Conservation (phyloP, 2,888 invertebrate species). For the Drosophila helvetica region DNA sequence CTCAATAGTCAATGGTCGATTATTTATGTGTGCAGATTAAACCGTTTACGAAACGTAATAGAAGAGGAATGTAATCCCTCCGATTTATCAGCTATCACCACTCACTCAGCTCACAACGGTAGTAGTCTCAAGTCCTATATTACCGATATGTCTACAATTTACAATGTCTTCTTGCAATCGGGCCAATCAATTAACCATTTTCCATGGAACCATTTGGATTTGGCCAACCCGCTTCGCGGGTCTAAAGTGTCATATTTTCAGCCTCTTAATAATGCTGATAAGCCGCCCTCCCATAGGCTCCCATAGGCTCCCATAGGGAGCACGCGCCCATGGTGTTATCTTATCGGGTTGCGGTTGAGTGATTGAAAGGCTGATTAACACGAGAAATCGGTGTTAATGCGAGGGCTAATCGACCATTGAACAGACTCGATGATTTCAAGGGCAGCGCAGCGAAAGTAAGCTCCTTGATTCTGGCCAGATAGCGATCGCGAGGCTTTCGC, state of each 20-base stretch:
- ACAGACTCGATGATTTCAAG: conserved; percentile 12
- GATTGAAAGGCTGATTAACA: conserved; percentile 22
- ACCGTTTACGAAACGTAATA: not conserved
- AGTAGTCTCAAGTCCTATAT: not conserved
- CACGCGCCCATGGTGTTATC: conserved; percentile 35
- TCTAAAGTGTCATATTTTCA: not conserved
- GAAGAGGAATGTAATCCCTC: not conserved
- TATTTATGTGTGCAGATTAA: not conserved
- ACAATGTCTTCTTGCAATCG: not conserved
- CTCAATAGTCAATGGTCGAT: not conserved
- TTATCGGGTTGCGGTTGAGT: conserved; percentile 16
- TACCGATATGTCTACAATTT: not conserved
- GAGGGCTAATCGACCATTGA: conserved; percentile 9
- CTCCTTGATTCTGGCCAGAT: not conserved
- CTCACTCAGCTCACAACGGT: no score
- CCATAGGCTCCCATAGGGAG: not conserved
- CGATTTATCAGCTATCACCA: not conserved
- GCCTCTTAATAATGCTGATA: conserved; percentile 6
- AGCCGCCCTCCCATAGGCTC: conserved; percentile 2
- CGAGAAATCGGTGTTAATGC: conserved; percentile 25
- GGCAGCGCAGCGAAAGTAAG: conserved; percentile 15
- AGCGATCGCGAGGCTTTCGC: conserved; percentile 3
- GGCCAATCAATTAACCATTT: not conserved
- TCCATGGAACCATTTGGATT: not conserved
- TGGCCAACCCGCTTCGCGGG: not conserved